Conservation (phyloP, 2,888 invertebrate genomes). For the Chrysotoxum bicinctum region DNA sequence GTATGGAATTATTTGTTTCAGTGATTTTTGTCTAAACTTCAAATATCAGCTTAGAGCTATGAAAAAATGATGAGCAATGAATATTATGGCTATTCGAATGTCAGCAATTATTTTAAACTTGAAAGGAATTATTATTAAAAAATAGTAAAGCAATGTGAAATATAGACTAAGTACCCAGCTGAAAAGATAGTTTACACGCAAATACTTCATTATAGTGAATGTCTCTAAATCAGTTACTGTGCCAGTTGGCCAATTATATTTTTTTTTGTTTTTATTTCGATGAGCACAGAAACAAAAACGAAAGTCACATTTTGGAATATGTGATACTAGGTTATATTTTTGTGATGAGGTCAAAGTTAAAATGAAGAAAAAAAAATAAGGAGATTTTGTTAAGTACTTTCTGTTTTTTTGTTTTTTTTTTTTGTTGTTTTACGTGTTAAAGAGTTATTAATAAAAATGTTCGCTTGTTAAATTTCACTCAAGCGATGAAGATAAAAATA, state of each 20-base stretch:
- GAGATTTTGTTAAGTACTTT: conserved; percentile 1
- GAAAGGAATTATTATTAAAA: neutral
- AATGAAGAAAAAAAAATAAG: neutral
- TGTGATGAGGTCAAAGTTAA: conserved; percentile 18
- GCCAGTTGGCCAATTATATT: conserved; percentile 24
- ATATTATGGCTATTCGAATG: neutral
- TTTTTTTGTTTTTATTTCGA: neutral
- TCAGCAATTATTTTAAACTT: neutral
- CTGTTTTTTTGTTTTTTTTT: conserved; percentile 1
- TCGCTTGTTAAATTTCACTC: conserved; percentile 17
- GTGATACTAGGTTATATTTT: conserved; percentile 29
- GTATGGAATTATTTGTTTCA: neutral
- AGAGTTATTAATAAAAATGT: neutral
- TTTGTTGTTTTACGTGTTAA: neutral
- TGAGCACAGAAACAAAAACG: conserved; percentile 1
- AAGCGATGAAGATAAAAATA: neutral
- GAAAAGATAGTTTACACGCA: conserved; percentile 34
- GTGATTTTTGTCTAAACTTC: neutral
- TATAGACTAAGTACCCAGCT: conserved; percentile 2
- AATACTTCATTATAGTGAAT: conserved; percentile 42
- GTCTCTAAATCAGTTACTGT: neutral
- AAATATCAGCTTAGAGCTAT: neutral
- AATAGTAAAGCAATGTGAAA: neutral
- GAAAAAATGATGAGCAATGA: neutral
- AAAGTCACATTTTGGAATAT: conserved; percentile 17